Evolutionary conservation across 2,113 vertebrate species (phyloP).

Genomic region (Seriola rivoliana): DNA sequence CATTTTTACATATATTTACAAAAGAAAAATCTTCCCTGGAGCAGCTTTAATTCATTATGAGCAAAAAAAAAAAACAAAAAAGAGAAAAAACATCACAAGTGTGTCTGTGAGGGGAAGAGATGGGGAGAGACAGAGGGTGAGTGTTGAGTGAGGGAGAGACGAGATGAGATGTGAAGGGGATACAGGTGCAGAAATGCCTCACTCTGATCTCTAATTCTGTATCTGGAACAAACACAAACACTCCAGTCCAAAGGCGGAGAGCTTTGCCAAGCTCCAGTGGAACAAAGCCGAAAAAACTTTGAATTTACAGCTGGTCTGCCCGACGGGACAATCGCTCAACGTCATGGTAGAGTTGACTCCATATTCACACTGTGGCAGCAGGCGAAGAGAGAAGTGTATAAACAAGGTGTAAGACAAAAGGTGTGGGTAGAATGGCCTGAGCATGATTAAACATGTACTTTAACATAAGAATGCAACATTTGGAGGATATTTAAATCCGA

Average conservation of each 20-base stretch:
- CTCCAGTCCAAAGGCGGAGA: constrained; percentile 46
- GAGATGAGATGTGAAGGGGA: constrained; percentile 67
- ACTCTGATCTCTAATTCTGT: constrained; percentile 62
- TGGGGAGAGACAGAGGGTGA: not conserved
- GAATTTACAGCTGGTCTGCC: constrained; percentile 27
- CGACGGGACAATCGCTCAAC: constrained; percentile 52
- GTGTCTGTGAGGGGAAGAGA: constrained; percentile 23
- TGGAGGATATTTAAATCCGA: not conserved
- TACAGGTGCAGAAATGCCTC: constrained; percentile 69
- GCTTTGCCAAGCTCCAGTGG: constrained; percentile 30
- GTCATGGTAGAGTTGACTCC: not conserved
- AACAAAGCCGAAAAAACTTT: constrained; percentile 37
- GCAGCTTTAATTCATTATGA: constrained; percentile 27
- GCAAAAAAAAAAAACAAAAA: constrained; percentile 32
- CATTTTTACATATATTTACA: constrained; percentile 22
- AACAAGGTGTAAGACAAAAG: constrained; percentile 6
- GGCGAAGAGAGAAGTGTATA: not conserved
- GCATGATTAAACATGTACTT: constrained; percentile 11
- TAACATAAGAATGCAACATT: constrained; percentile 17
- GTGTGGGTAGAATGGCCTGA: not conserved
- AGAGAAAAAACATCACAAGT: constrained; percentile 35
- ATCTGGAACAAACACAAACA: constrained; percentile 58
- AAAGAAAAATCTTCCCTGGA: not conserved
- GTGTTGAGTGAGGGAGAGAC: constrained; percentile 13
- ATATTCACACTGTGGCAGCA: not conserved